phyloP scores from a whole-genome alignment of 2,113 vertebrate genomes.

The Phainopepla nitens region DNA sequence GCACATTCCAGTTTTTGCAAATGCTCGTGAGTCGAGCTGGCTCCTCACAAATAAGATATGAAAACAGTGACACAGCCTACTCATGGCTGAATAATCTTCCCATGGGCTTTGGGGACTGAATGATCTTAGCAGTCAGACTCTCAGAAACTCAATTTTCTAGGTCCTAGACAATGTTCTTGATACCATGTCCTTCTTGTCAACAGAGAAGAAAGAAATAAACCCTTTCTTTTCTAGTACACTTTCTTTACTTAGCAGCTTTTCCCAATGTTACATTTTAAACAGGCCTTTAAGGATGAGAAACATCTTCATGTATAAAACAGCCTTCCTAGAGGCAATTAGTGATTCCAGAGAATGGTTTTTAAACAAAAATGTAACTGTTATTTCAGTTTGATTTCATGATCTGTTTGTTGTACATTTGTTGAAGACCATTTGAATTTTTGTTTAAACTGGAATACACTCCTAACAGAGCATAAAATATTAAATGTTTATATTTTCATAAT shows the following conservation, averaged over 20 bases:
- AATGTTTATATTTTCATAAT: background rate
- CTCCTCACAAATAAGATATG: background rate
- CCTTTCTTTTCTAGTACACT: background rate
- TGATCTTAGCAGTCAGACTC: background rate
- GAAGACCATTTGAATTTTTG: background rate
- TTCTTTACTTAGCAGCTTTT: background rate
- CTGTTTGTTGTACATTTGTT: background rate
- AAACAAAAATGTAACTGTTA: background rate
- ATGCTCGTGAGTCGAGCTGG: background rate
- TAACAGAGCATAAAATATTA: background rate
- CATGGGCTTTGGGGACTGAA: background rate
- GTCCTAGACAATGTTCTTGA: background rate
- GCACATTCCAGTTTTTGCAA: slow-evolving; percentile 4
- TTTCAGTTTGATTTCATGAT: background rate
- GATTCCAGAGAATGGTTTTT: background rate
- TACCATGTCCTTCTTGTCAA: background rate
- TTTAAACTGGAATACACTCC: background rate
- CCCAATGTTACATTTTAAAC: background rate
- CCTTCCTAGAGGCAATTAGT: background rate
- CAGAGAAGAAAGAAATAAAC: background rate
- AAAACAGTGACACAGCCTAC: background rate
- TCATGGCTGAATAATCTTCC: background rate
- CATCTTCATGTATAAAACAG: background rate
- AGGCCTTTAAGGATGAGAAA: background rate
- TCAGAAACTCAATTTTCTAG: background rate